These are phyloP conservation scores for Allophyes oxyacanthae DNA, from an alignment of 2,888 invertebrate species.

Conservation along the genomic window DNA sequence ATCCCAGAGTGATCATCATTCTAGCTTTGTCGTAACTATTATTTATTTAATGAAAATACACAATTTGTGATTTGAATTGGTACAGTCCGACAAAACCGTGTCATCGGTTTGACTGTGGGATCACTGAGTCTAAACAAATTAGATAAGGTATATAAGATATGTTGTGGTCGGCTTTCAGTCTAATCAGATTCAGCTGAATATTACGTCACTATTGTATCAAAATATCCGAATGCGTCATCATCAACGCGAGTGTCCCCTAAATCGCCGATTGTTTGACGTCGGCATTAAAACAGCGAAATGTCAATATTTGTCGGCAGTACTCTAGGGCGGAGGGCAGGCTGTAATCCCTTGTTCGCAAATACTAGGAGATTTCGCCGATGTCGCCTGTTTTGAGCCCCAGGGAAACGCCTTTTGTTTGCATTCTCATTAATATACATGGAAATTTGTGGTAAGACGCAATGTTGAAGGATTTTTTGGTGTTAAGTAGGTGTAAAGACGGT, in stretches of 20 bases:
- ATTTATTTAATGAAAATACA: too few relatives aligned
- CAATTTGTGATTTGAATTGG: too few relatives aligned
- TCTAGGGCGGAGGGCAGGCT: slow-evolving; percentile 71
- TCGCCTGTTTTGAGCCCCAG: slow-evolving; percentile 65
- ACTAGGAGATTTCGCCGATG: slow-evolving; percentile 74
- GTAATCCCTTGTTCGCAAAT: slow-evolving; percentile 83
- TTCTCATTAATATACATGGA: slow-evolving; percentile 76
- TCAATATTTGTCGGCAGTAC: slow-evolving; percentile 84
- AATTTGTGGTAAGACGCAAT: slow-evolving; percentile 55
- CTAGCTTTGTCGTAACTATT: too few relatives aligned
- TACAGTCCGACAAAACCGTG: too few relatives aligned
- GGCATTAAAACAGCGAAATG: slow-evolving; percentile 88
- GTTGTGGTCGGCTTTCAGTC: neutral
- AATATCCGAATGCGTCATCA: slow-evolving; percentile 37
- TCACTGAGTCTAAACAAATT: too few relatives aligned
- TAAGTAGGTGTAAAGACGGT: slow-evolving; percentile 32
- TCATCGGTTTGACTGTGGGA: too few relatives aligned
- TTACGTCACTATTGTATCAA: neutral
- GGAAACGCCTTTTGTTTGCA: slow-evolving; percentile 68
- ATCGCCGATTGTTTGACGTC: slow-evolving; percentile 88
- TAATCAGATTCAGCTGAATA: too few relatives aligned
- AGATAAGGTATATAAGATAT: too few relatives aligned
- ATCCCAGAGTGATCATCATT: too few relatives aligned
- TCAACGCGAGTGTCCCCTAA: slow-evolving; percentile 64
- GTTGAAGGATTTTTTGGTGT: slow-evolving; percentile 52